Evolutionary conservation across 2,888 invertebrate species (phyloP).

Genomic region (Ditylenchus weischeri): DNA sequence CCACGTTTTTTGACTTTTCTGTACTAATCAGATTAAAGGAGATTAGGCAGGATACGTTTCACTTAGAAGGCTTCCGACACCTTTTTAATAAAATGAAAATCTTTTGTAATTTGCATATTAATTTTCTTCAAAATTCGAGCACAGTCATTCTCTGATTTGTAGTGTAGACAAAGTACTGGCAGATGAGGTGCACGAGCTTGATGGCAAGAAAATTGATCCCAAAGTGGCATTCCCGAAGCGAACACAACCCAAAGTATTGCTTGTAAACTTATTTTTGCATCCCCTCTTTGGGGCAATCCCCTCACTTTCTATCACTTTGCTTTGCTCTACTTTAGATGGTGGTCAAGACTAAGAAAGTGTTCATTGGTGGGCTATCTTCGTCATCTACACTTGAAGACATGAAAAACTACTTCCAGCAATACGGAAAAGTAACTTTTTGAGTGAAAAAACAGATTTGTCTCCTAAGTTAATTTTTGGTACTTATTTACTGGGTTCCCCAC

Average conservation of each 20-base stretch:
- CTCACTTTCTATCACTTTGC: background rate
- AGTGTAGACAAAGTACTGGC: conserved; percentile 70
- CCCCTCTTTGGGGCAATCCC: no score
- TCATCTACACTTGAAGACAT: conserved; percentile 99
- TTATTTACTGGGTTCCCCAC: no score
- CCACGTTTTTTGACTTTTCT: no score
- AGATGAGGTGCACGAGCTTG: conserved; percentile 95
- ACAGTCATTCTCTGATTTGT: background rate
- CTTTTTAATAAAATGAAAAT: no score
- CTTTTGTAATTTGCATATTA: background rate
- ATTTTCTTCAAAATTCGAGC: background rate
- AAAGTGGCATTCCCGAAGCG: conserved; percentile 99
- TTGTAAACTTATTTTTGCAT: conserved; percentile 1
- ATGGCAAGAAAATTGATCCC: conserved; percentile 99
- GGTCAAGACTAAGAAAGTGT: conserved; percentile 94
- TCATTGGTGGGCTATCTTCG: conserved; percentile 98
- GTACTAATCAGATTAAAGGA: no score
- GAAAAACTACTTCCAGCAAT: conserved; percentile 99
- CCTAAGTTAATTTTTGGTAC: no score
- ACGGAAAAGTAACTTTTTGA: conserved; percentile 77
- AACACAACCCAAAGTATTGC: conserved; percentile 88
- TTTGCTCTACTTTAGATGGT: conserved; percentile 71
- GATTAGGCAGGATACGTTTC: no score
- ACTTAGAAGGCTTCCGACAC: no score
- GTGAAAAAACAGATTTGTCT: background rate